Base-by-base conservation (phyloP, 1,140 invertebrate species). In the Brachionus rubens region DNA sequence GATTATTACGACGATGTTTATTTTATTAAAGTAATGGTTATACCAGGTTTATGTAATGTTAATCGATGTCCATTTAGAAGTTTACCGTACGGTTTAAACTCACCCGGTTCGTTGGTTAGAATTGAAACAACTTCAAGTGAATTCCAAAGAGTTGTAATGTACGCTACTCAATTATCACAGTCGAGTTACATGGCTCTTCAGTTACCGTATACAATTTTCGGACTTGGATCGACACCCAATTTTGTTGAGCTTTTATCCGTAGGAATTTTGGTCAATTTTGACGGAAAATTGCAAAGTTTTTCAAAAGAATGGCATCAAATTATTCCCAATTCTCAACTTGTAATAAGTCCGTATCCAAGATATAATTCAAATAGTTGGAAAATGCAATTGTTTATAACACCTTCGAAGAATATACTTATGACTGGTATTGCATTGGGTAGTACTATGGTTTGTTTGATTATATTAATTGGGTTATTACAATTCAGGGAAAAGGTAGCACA, bases 281-380 rank as follows among this genome's bases (percentile, higher is more conserved):
- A n/a, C n/a, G n/a, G 26, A 59, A 43, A 56, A 43, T 75, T 21
- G 6, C 6, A 7, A 24, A n/a, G 40, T 48, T 68, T 16, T 80
- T 79, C 28, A 59, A 84, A 82, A 65, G 76, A 77, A 56, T 97
- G 92, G 90, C 90, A 90, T 0, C 93, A 96, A 83, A 91, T 98
- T 40, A 98, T 99, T 81, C 96, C 92, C 36, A 99, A 97, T 83
- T 97, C 95, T 1, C 95, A 98, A 85, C 91, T 99, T 82, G 91
- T 98, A 19, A 90, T 98, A 1, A 92, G 98, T 77, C 96, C 96
- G 3, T 89, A 90, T 82, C 93, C 94, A 6, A 86, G 89, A 2
- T 85, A 88, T 77, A 86, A 91, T 52, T 90, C 92, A 5, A 33
- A 68, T 78, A 85, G 85, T 10, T 99, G 96, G 96, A 90, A 90